Evolutionary conservation across 2,797 vertebrate species (phyloP).

Genomic region (Melanotaenia maccullochi): DNA sequence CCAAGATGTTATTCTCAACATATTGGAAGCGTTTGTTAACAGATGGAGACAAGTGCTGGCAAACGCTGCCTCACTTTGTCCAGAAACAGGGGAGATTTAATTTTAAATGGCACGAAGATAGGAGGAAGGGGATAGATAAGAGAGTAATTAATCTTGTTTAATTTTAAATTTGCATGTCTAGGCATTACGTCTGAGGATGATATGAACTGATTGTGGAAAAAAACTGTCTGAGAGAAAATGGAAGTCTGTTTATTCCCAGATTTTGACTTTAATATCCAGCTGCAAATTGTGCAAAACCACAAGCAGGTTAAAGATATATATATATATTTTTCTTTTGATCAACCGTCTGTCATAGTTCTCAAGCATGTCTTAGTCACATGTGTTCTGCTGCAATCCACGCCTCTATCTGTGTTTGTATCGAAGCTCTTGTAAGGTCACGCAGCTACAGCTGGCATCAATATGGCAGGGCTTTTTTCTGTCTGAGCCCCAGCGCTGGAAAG

Average conservation of each 20-base stretch:
- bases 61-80: constrained; percentile 67
- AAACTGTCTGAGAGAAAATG: constrained; percentile 49
- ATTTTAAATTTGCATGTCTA: constrained; percentile 17
- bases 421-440: constrained; percentile 77
- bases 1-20: constrained; percentile 80
- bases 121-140: constrained; percentile 18
- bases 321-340: constrained; percentile 46
- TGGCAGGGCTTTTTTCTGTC: constrained; percentile 70
- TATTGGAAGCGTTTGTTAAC: constrained; percentile 78
- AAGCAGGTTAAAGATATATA: constrained; percentile 66
- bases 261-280: constrained; percentile 65
- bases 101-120: constrained; percentile 61
- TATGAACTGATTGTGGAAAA: not conserved
- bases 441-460: constrained; percentile 84
- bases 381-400: constrained; percentile 49
- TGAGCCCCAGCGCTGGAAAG: constrained; percentile 78
- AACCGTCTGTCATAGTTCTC: constrained; percentile 64
- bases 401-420: constrained; percentile 76
- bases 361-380: constrained; percentile 55
- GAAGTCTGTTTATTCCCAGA: constrained; percentile 61
- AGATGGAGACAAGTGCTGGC: constrained; percentile 78
- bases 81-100: constrained; percentile 54
- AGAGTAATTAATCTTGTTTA: constrained; percentile 24
- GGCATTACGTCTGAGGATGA: constrained; percentile 11
- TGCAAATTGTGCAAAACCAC: constrained; percentile 78